These are phyloP conservation scores for Drosophila lowei DNA, from an alignment of 1,140 invertebrate genomes.

Conservation along the genomic window DNA sequence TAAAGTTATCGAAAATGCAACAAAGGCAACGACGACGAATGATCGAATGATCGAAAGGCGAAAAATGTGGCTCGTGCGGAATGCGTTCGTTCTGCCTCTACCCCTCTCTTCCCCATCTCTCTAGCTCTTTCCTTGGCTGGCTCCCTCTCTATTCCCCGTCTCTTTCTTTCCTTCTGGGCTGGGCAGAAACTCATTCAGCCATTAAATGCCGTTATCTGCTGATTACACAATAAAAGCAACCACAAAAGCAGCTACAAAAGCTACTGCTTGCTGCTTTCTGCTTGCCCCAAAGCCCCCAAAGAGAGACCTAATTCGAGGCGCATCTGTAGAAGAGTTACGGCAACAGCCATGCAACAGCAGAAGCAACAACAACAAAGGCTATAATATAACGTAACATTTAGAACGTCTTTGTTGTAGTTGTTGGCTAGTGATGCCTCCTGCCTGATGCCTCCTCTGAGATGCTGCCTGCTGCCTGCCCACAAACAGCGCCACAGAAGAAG, in stretches of 20 bases:
- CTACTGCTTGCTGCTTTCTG: slow-evolving; percentile 31
- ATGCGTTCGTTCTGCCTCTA: slow-evolving; percentile 43
- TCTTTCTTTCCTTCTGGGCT: slow-evolving; percentile 3
- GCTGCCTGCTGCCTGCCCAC: slow-evolving; percentile 6
- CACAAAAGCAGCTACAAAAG: slow-evolving; percentile 48
- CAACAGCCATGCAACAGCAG: slow-evolving; percentile 29
- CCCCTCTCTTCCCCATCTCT: slow-evolving; percentile 15
- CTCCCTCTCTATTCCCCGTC: slow-evolving; percentile 4
- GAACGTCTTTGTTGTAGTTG: slow-evolving; percentile 64
- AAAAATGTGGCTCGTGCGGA: slow-evolving; percentile 50
- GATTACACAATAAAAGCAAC: slow-evolving; percentile 78
- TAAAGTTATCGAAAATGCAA: slow-evolving; percentile 65
- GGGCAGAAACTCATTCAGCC: slow-evolving; percentile 71
- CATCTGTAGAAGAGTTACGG: slow-evolving; percentile 60
- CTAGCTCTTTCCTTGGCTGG: no score
- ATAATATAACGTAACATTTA: slow-evolving; percentile 76
- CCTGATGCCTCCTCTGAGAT: slow-evolving; percentile 7
- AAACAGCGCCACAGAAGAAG: slow-evolving; percentile 4
- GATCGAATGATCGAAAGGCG: slow-evolving; percentile 32
- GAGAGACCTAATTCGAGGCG: slow-evolving; percentile 71
- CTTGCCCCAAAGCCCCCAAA: slow-evolving; percentile 67
- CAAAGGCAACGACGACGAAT: slow-evolving; percentile 30
- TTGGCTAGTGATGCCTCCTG: background rate
- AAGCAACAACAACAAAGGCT: slow-evolving; percentile 23
- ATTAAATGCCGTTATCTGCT: slow-evolving; percentile 81